A percentile compares a stretch with the other conserved stretches of the same genome.
Evolutionary conservation across 2,113 vertebrate species (phyloP).

Genomic region (Kryptolebias marmoratus): DNA sequence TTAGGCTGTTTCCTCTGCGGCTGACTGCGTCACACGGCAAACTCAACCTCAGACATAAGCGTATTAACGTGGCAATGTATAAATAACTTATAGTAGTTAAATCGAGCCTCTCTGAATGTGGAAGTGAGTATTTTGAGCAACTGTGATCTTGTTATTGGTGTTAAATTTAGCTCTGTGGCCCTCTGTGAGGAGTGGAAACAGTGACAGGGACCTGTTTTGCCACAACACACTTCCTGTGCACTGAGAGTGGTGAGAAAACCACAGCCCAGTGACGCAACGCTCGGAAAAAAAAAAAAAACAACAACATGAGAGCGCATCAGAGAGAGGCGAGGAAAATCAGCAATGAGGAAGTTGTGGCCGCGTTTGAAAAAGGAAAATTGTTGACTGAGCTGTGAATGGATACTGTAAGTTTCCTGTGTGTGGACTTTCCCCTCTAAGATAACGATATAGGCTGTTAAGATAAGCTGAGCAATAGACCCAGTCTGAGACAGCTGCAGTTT

Average conservation of each 20-base stretch:
- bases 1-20: conserved; percentile 64
- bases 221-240: conserved; percentile 82
- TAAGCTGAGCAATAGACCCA: conserved; percentile 46
- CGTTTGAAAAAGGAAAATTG: conserved; percentile 69
- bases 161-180: conserved; percentile 82
- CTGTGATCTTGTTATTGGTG: conserved; percentile 77
- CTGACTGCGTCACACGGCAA: conserved; percentile 67
- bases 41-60: conserved; percentile 72
- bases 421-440: conserved; percentile 76
- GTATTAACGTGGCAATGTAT: conserved; percentile 69
- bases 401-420: conserved; percentile 67
- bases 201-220: conserved; percentile 83
- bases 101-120: conserved; percentile 63
- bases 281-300: conserved; percentile 62
- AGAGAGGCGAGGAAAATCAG: conserved; percentile 79
- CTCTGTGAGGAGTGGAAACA: conserved; percentile 81
- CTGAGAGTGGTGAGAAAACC: conserved; percentile 77
- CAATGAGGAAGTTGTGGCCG: conserved; percentile 80
- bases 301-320: conserved; percentile 58
- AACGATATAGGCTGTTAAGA: conserved; percentile 41
- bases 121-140: conserved; percentile 79
- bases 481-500: conserved; percentile 11
- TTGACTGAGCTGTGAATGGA: conserved; percentile 62
- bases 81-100: conserved; percentile 73
- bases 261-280: conserved; percentile 76